Conservation (phyloP, 2,113 vertebrate genomes). For the Sprattus sprattus region DNA sequence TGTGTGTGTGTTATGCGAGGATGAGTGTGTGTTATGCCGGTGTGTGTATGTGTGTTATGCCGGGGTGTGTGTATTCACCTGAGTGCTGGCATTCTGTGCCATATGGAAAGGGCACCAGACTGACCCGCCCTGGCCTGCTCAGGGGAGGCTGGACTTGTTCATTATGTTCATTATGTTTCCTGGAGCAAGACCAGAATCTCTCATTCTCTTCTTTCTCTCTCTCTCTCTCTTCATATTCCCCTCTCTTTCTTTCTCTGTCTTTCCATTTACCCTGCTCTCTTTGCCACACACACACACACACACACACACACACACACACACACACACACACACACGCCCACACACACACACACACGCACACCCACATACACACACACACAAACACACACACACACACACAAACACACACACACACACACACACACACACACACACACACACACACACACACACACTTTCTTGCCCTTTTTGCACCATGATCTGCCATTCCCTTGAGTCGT, state of each 20-base stretch:
- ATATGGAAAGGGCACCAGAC: no score
- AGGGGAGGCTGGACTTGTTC: not conserved
- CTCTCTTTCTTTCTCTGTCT: no score
- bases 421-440: not conserved
- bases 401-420: no score
- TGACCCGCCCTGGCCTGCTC: no score
- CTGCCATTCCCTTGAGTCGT: no score
- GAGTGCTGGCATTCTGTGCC: not conserved
- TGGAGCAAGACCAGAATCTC: no score
- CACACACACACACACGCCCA: no score
- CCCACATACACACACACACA: not conserved
- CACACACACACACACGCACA: not conserved
- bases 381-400: not conserved
- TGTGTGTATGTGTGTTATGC: not conserved
- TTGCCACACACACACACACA: no score
- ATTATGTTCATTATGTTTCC: not conserved
- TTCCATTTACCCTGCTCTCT: no score
- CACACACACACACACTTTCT: not conserved
- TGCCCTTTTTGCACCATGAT: no score
- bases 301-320: no score
- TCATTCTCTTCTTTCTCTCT: not conserved
- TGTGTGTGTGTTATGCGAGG: not conserved
- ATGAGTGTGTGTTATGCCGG: not conserved
- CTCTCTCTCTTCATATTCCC: not conserved
- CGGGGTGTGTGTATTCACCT: not conserved